A percentile compares a stretch with the other conserved stretches of the same genome.
These are phyloP conservation scores for Drosophila bocki DNA, from an alignment of 1,140 invertebrate species.

Conservation along the genomic window DNA sequence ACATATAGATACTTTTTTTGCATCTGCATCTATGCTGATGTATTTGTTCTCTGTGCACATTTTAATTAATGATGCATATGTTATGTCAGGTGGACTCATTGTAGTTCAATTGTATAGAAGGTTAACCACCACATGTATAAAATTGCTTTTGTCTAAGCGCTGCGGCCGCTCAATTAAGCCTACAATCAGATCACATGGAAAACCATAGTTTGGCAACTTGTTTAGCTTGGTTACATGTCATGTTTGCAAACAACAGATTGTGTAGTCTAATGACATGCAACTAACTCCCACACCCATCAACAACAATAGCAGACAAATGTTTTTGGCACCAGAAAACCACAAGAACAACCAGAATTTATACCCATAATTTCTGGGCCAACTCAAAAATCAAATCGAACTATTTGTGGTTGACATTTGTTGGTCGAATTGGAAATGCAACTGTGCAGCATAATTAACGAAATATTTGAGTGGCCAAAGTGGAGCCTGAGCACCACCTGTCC, in stretches of 20 bases:
- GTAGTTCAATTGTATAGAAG: not conserved
- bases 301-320: not conserved
- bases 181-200: not conserved
- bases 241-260: not conserved
- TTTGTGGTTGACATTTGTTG: not conserved
- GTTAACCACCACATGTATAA: not conserved
- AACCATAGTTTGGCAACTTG: not conserved
- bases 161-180: not conserved
- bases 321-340: not conserved
- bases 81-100: not conserved
- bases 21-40: too few relatives aligned
- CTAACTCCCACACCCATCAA: not conserved
- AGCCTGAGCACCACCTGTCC: slow-evolving; percentile 53
- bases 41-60: not conserved
- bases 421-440: slow-evolving; percentile 11
- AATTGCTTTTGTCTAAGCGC: not conserved
- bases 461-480: slow-evolving; percentile 22
- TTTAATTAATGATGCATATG: not conserved
- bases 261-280: not conserved
- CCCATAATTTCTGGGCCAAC: not conserved
- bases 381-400: not conserved
- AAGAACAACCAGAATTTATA: not conserved
- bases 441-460: slow-evolving; percentile 62
- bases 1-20: too few relatives aligned
- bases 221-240: not conserved